A percentile compares a stretch with the other conserved stretches of the same genome.
These are phyloP conservation scores for Caenorhabditis macrosperma DNA, from an alignment of 2,888 invertebrate species.

Conservation along the genomic window DNA sequence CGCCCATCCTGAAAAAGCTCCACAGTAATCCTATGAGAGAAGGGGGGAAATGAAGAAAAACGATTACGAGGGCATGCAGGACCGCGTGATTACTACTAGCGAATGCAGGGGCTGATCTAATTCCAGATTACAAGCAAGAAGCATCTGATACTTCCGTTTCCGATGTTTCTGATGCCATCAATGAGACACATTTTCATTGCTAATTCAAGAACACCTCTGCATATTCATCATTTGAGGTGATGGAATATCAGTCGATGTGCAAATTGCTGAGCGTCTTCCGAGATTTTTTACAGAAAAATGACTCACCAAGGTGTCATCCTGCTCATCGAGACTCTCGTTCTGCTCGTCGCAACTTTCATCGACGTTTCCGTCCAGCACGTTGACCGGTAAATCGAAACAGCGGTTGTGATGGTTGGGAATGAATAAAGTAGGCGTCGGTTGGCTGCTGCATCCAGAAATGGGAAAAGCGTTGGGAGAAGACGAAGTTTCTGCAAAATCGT, in stretches of 20 bases:
- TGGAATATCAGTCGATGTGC: too few species aligned
- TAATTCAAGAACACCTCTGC: too few species aligned
- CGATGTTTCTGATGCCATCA: neutral
- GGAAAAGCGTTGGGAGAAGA: neutral
- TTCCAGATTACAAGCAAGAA: neutral
- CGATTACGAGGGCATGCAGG: neutral
- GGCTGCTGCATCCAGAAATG: slow-evolving; percentile 1
- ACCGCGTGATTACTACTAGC: neutral
- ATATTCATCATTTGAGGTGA: too few species aligned
- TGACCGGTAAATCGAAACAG: slow-evolving; percentile 3
- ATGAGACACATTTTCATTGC: too few species aligned
- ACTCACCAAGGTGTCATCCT: neutral
- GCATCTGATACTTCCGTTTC: neutral
- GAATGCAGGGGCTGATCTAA: neutral
- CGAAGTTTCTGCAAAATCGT: slow-evolving; percentile 19
- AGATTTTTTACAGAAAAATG: neutral
- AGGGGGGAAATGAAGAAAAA: neutral
- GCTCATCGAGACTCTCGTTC: neutral
- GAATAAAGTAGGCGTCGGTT: neutral
- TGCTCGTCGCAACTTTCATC: neutral
- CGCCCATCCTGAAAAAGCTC: slow-evolving; percentile 23
- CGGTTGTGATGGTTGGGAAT: neutral
- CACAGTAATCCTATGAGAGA: slow-evolving; percentile 11
- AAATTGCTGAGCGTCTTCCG: too few species aligned
- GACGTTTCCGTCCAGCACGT: neutral